These are phyloP conservation scores for Choreutis nemorana DNA, from an alignment of 2,888 invertebrate genomes.

Conservation along the genomic window DNA sequence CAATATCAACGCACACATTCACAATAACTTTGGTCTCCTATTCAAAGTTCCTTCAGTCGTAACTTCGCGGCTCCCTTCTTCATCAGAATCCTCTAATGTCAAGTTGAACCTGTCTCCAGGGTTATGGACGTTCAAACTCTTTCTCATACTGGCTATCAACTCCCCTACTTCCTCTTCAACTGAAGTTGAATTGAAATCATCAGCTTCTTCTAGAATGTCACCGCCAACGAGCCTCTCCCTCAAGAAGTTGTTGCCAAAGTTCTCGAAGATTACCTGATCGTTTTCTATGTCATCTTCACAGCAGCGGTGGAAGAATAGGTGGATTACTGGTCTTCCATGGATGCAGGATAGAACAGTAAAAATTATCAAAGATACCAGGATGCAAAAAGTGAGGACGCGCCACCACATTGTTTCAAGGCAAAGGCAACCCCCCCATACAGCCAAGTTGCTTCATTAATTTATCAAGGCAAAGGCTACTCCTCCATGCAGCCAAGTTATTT, in stretches of 20 bases:
- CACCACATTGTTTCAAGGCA: constrained; percentile 46
- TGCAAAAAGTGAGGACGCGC: constrained; percentile 41
- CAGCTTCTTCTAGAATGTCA: constrained; percentile 21
- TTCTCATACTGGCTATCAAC: constrained; percentile 16
- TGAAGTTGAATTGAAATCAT: constrained; percentile 16
- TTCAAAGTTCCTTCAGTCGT: constrained; percentile 4
- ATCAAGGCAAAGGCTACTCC: too few relatives aligned
- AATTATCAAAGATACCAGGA: constrained; percentile 36
- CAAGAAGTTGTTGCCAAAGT: constrained; percentile 38
- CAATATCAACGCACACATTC: neutral
- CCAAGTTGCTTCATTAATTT: too few relatives aligned
- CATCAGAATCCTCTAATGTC: constrained; percentile 4
- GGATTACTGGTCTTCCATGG: constrained; percentile 36
- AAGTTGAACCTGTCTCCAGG: constrained; percentile 13
- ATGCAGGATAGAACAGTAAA: constrained; percentile 40
- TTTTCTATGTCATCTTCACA: constrained; percentile 47
- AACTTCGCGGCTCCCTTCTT: constrained; percentile 5
- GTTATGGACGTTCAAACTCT: constrained; percentile 20
- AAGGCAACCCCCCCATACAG: too few relatives aligned
- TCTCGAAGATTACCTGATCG: constrained; percentile 42
- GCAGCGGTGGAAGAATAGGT: constrained; percentile 40
- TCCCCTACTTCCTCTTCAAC: constrained; percentile 17
- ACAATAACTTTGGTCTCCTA: neutral
- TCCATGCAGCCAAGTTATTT: too few relatives aligned
- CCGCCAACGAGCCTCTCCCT: constrained; percentile 36